phyloP scores from a whole-genome alignment of 2,113 vertebrate genomes.

The Silurus asotus region DNA sequence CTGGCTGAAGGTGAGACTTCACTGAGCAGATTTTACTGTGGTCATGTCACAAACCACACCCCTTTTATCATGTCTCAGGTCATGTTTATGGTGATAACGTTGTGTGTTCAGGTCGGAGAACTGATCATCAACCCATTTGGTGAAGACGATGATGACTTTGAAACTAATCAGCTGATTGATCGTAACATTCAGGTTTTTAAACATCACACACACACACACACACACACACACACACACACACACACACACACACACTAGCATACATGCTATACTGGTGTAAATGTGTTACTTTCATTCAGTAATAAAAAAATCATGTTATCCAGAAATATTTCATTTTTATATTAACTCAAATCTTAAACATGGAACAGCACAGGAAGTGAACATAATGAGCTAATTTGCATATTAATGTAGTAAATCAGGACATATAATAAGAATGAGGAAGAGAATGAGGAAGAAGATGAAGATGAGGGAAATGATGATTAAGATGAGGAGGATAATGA shows the following conservation, averaged over 20 bases:
- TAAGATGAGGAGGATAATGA: no score
- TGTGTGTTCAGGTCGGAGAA: conserved; percentile 78
- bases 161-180: conserved; percentile 90
- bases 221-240: no score
- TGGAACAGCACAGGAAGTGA: neutral
- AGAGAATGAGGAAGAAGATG: no score
- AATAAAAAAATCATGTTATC: neutral
- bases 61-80: neutral
- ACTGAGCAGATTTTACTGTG: neutral
- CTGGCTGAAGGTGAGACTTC: conserved; percentile 82
- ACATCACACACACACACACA: neutral
- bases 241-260: neutral
- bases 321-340: neutral
- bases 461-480: no score
- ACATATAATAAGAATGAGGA: no score
- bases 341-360: neutral
- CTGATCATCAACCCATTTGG: conserved; percentile 90
- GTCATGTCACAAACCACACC: neutral
- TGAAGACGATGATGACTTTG: conserved; percentile 89
- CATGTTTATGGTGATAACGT: neutral
- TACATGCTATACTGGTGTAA: neutral
- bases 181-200: conserved; percentile 81
- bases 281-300: neutral
- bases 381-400: neutral
- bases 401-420: neutral